phyloP scores from a whole-genome alignment of 1,140 invertebrate species.

The Micrasema minimum region DNA sequence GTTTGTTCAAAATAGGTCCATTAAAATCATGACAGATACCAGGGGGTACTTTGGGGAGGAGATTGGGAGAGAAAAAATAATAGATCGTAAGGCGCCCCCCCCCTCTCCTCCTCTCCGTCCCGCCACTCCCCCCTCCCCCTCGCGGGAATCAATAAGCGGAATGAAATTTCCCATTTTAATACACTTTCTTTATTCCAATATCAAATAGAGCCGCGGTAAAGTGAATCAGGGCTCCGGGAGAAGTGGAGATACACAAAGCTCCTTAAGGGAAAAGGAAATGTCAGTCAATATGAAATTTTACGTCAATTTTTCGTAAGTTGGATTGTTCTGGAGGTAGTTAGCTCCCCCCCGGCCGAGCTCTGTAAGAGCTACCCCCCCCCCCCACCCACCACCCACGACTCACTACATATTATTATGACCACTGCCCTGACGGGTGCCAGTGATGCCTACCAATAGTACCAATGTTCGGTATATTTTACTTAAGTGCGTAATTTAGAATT shows the following conservation, averaged over 20 bases:
- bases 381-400: too few relatives aligned
- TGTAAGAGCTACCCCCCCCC: too few relatives aligned
- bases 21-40: constrained; percentile 40
- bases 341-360: too few relatives aligned
- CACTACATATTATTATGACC: too few relatives aligned
- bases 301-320: constrained; percentile 53
- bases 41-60: not conserved
- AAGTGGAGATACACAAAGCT: constrained; percentile 52
- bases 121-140: constrained; percentile 10
- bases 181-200: constrained; percentile 49
- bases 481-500: too few relatives aligned
- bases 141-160: constrained; percentile 48
- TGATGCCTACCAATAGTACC: too few relatives aligned
- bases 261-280: constrained; percentile 52
- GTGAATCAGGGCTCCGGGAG: constrained; percentile 45
- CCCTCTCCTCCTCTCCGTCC: too few relatives aligned
- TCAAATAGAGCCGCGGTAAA: constrained; percentile 49
- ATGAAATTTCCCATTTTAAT: constrained; percentile 54
- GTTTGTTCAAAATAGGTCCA: constrained; percentile 39
- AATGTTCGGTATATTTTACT: too few relatives aligned
- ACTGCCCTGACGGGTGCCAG: too few relatives aligned
- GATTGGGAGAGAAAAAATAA: not conserved
- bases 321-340: constrained; percentile 37
- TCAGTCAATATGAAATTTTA: constrained; percentile 53
- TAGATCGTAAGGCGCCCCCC: not conserved